Evolutionary conservation across 2,797 vertebrate genomes (phyloP), one percentile per base, ranked within the genome.

Genomic region (Novumbra hubbsi): DNA sequence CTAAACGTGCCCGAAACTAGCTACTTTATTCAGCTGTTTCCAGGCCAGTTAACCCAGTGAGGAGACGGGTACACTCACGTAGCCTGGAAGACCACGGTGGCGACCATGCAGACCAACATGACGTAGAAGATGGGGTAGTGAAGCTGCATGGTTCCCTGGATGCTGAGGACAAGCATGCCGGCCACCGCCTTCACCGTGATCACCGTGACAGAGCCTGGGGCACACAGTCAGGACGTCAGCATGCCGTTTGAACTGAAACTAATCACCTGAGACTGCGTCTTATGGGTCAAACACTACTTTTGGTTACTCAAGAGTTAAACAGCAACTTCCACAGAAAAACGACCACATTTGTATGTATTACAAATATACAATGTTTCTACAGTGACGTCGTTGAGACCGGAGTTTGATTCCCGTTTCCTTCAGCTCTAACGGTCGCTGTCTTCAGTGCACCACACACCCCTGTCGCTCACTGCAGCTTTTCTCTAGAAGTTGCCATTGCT

Each of bases 81-180:
- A 60, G 96, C 96, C 78, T 99, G 98, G 69, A 96, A 98, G 82
- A 93, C 15, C 0, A 95, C 93, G 0, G 96, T 95, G 2, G 97
- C 93, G 74, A 96, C 86, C 98, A 99, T 98, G 91, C 95, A 96
- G 77, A 99, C 96, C 50, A 96, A 73, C 98, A 99, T 96, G 84
- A 98, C 93, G 4, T 95, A 97, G 90, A 99, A 99, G 82, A 99
- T 98, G 0, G 97, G 97, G 73, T 96, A 95, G 83, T 92, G 77
- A 0, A 99, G 93, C 87, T 99, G 98, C 79, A 98, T 84, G 75
- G 73, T 83, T 3, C 95, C 97, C 78, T 94, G 93, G 5, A 96
- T 81, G 1, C 94, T 96, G 73, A 99, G 91, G 7, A 96, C 84
- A 0, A 98, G 79, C 97, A 99, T 99, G 34, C 96, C 95, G 0